Percentiles rank a stretch among this genome's conserved stretches.
These are phyloP conservation scores for Oryzias celebensis DNA, from an alignment of 2,113 vertebrate genomes.

Conservation along the genomic window DNA sequence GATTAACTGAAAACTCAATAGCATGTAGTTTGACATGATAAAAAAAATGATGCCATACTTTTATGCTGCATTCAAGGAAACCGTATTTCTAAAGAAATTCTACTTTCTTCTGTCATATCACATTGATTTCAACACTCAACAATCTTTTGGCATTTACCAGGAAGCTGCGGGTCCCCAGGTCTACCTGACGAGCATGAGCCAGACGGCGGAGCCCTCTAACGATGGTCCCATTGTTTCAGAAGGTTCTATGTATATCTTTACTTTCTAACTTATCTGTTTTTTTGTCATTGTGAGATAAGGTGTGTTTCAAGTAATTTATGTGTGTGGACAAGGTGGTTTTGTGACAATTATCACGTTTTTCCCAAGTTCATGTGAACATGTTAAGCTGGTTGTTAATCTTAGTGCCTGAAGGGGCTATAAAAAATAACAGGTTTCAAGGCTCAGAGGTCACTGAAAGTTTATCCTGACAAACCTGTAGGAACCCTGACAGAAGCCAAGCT, in stretches of 20 bases:
- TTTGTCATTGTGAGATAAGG: conserved; percentile 31
- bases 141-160: conserved; percentile 55
- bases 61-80: too few relatives aligned
- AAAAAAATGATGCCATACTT: too few relatives aligned
- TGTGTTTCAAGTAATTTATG: conserved; percentile 14
- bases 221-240: conserved; percentile 75
- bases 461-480: neutral
- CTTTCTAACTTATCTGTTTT: conserved; percentile 37
- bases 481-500: conserved; percentile 77
- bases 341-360: conserved; percentile 12
- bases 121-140: conserved; percentile 43
- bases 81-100: conserved; percentile 8
- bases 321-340: neutral
- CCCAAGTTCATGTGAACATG: neutral
- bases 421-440: conserved; percentile 16
- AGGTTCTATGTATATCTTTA: conserved; percentile 67
- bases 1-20: too few relatives aligned
- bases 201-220: conserved; percentile 73
- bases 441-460: neutral
- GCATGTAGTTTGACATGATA: too few relatives aligned
- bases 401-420: conserved; percentile 5
- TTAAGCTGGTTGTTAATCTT: neutral
- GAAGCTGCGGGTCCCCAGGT: conserved; percentile 69
- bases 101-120: conserved; percentile 21
- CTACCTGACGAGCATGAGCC: conserved; percentile 77